Evolutionary conservation across 1,140 invertebrate species (phyloP).

Genomic region (Chironomus tepperi): DNA sequence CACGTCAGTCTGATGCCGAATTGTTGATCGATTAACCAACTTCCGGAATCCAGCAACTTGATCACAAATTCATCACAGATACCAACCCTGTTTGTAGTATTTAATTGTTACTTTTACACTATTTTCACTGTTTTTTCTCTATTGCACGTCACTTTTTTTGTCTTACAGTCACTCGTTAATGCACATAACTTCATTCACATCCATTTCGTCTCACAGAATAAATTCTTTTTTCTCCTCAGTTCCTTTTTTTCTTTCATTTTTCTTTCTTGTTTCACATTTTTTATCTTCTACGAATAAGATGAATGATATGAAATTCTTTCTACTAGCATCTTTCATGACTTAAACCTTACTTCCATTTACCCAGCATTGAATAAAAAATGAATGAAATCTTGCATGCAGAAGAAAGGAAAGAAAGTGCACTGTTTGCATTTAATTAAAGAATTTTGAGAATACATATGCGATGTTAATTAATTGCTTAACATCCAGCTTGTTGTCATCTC

Average conservation of each 20-base stretch:
- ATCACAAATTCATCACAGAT: too few species aligned
- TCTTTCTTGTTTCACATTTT: too few species aligned
- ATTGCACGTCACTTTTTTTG: not conserved
- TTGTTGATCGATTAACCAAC: too few species aligned
- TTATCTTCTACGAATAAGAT: not conserved
- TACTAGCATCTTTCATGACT: not conserved
- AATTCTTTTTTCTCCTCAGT: too few species aligned
- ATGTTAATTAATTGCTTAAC: too few species aligned
- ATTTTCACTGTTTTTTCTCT: not conserved
- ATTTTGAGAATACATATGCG: too few species aligned
- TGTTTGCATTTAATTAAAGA: conserved; percentile 9
- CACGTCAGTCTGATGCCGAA: too few species aligned
- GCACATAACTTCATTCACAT: conserved; percentile 6
- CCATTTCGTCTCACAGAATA: not conserved
- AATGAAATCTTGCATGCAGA: not conserved
- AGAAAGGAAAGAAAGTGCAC: not conserved
- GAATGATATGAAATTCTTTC: not conserved
- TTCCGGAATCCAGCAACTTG: too few species aligned
- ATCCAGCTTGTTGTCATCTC: too few species aligned
- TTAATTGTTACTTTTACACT: not conserved
- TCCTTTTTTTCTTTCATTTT: too few species aligned
- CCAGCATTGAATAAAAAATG: not conserved
- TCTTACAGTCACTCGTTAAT: conserved; percentile 8
- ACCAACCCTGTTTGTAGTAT: too few species aligned
- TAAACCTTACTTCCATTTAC: too few species aligned